phyloP scores from a whole-genome alignment of 2,113 vertebrate species.

The Tursiops truncatus region DNA sequence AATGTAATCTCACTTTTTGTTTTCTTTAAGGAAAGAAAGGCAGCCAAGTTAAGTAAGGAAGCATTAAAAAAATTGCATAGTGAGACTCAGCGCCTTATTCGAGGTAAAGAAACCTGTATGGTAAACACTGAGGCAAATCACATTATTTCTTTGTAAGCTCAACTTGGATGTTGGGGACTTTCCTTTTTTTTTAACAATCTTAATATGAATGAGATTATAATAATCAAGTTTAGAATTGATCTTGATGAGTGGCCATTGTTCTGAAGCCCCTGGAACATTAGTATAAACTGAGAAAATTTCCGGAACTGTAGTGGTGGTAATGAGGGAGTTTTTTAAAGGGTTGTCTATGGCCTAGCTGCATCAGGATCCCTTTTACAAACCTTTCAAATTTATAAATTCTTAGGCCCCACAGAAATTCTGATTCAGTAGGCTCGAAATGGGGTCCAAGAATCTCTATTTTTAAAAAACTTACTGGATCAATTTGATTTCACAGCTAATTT shows the following conservation, averaged over 20 bases:
- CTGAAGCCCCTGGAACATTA: conserved; percentile 11
- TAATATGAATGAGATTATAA: conserved; percentile 30
- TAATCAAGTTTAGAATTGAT: conserved; percentile 41
- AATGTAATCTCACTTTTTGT: conserved; percentile 64
- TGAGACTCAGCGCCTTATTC: conserved; percentile 93
- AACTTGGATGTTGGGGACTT: not conserved
- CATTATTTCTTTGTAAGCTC: conserved; percentile 7
- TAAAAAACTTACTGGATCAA: conserved; percentile 15
- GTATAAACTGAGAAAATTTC: conserved; percentile 40
- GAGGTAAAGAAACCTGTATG: conserved; percentile 86
- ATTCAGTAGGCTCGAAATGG: conserved; percentile 7
- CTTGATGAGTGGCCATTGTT: conserved; percentile 18
- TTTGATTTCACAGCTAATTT: conserved; percentile 33
- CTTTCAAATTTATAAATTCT: conserved; percentile 29
- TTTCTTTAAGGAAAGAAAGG: conserved; percentile 92
- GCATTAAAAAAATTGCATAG: conserved; percentile 96
- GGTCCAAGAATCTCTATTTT: not conserved
- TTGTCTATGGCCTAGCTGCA: not conserved
- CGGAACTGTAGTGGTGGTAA: not conserved
- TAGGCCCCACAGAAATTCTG: not conserved
- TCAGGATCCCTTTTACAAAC: not conserved
- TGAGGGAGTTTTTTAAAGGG: not conserved
- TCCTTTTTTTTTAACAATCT: not conserved
- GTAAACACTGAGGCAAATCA: conserved; percentile 23
- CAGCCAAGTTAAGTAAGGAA: conserved; percentile 93